These are phyloP conservation scores for Glyphotaelius pellucidus DNA, from an alignment of 2,888 invertebrate species.

Conservation along the genomic window DNA sequence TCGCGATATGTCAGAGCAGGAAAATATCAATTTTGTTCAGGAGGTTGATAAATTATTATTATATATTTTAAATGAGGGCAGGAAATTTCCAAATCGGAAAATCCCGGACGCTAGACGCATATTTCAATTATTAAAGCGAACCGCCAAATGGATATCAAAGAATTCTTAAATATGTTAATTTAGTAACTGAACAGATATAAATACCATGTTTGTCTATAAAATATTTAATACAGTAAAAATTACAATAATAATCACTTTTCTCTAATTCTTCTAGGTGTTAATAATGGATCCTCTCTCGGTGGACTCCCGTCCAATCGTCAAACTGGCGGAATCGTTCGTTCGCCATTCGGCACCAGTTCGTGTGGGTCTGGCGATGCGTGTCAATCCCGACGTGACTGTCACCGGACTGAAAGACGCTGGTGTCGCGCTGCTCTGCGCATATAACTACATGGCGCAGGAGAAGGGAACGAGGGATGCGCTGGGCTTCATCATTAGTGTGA, in stretches of 20 bases:
- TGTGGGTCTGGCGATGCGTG: constrained; percentile 85
- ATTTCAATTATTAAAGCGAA: no score
- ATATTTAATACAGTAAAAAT: not conserved
- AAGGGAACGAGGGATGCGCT: constrained; percentile 87
- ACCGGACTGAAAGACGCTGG: constrained; percentile 79
- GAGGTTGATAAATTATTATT: no score
- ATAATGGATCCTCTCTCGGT: constrained; percentile 89
- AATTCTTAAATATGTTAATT: no score
- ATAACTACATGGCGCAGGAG: constrained; percentile 91
- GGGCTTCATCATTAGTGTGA: constrained; percentile 90
- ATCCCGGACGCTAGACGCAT: no score
- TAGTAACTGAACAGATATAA: no score
- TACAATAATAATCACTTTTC: not conserved
- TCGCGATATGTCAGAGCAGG: no score
- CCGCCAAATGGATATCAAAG: no score
- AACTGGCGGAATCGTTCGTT: constrained; percentile 93
- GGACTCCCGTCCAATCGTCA: constrained; percentile 84
- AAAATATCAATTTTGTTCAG: no score
- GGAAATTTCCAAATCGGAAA: no score
- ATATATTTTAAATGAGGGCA: no score
- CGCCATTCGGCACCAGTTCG: constrained; percentile 93
- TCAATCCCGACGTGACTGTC: constrained; percentile 79
- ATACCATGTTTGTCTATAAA: no score
- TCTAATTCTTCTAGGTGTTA: constrained; percentile 80
- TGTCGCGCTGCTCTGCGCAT: constrained; percentile 91